These are phyloP conservation scores for Hyphantria cunea DNA, from an alignment of 1,140 invertebrate genomes.

Conservation along the genomic window DNA sequence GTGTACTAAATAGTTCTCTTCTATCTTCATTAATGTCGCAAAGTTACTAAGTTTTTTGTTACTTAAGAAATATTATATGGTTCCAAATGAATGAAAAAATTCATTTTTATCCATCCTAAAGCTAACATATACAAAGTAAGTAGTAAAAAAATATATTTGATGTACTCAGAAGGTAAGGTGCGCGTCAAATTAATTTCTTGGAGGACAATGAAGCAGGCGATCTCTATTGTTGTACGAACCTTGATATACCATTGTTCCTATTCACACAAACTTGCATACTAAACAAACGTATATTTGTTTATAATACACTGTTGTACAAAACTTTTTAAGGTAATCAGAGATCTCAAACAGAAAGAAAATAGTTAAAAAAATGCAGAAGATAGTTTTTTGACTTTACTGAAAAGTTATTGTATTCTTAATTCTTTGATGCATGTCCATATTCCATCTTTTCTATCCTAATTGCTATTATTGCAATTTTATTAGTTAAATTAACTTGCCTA, in stretches of 20 bases:
- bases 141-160: neutral
- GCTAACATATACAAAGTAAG: neutral
- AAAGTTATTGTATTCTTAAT: too few species aligned
- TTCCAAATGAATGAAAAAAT: constrained; percentile 7
- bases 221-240: constrained; percentile 20
- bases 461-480: too few species aligned
- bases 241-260: constrained; percentile 24
- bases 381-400: too few species aligned
- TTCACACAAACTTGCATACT: constrained; percentile 8
- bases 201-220: constrained; percentile 5
- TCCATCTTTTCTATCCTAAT: too few species aligned
- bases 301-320: neutral
- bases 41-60: too few species aligned
- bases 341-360: neutral
- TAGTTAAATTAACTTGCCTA: too few species aligned
- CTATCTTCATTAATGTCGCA: too few species aligned
- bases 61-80: too few species aligned
- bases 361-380: too few species aligned
- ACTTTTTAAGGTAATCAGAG: neutral
- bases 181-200: constrained; percentile 5
- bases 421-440: too few species aligned
- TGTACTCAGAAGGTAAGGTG: neutral
- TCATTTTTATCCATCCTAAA: neutral
- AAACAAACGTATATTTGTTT: constrained; percentile 16
- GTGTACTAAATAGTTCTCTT: too few species aligned